phyloP scores from a whole-genome alignment of 1,140 invertebrate genomes.

The Diachasmimorpha longicaudata region DNA sequence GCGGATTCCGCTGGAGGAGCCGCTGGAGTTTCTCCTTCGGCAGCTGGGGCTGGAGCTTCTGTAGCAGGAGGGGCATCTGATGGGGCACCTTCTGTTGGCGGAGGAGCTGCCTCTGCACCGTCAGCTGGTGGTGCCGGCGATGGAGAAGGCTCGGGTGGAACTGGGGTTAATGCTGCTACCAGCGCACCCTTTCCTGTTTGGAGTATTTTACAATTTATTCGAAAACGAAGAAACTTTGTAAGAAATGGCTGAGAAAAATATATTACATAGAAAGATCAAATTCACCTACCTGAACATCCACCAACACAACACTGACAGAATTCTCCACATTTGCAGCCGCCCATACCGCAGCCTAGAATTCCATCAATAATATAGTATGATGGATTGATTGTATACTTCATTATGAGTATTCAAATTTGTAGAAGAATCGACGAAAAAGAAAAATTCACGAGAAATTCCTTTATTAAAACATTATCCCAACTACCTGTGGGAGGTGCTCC shows the following conservation, averaged over 20 bases:
- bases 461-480: not conserved
- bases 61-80: constrained; percentile 57
- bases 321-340: not conserved
- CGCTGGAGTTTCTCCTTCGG: constrained; percentile 52
- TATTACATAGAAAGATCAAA: too few species aligned
- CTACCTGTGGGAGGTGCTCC: constrained; percentile 43
- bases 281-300: not conserved
- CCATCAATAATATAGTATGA: not conserved
- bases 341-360: not conserved
- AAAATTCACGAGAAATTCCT: too few species aligned
- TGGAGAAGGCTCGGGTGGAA: constrained; percentile 42
- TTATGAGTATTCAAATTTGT: too few species aligned
- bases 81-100: constrained; percentile 45
- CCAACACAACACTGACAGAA: not conserved
- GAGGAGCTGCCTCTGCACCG: constrained; percentile 38
- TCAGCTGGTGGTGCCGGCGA: constrained; percentile 42
- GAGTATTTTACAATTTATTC: not conserved
- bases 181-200: constrained; percentile 44
- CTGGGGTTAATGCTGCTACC: constrained; percentile 38
- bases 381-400: too few species aligned
- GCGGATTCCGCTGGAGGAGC: constrained; percentile 50
- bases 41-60: constrained; percentile 32
- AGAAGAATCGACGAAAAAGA: too few species aligned
- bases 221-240: too few species aligned
- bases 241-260: too few species aligned